phyloP scores from a whole-genome alignment of 2,888 invertebrate genomes.

The Zelleria hepariella region DNA sequence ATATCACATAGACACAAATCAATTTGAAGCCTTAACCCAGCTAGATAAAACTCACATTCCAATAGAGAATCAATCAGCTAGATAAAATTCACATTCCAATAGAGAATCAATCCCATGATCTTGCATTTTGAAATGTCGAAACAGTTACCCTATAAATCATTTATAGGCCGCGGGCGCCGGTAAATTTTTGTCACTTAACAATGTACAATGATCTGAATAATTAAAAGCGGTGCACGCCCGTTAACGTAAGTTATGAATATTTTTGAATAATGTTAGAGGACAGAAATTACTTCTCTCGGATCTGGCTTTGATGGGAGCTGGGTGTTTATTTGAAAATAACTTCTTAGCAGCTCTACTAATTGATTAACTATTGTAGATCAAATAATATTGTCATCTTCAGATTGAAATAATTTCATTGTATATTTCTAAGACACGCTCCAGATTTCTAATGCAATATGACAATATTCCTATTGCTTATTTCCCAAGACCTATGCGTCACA shows the following conservation, averaged over 20 bases:
- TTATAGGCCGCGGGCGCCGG: slow-evolving; percentile 45
- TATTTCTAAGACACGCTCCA: neutral
- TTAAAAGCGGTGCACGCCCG: slow-evolving; percentile 32
- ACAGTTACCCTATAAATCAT: slow-evolving; percentile 62
- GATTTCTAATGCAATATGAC: neutral
- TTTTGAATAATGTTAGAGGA: slow-evolving; percentile 16
- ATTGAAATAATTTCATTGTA: neutral
- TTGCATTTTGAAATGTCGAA: slow-evolving; percentile 45
- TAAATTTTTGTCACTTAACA: slow-evolving; percentile 52
- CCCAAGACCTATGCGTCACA: slow-evolving; percentile 17
- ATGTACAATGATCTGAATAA: slow-evolving; percentile 47
- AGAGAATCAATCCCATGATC: slow-evolving; percentile 28
- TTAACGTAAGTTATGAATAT: slow-evolving; percentile 27
- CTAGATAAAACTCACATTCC: slow-evolving; percentile 29
- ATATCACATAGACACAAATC: neutral
- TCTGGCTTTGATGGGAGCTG: neutral
- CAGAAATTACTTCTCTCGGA: neutral
- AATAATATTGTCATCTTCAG: neutral
- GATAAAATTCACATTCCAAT: slow-evolving; percentile 29
- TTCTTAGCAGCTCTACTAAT: neutral
- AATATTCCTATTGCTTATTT: neutral
- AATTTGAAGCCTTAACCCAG: neutral
- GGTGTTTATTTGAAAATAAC: neutral
- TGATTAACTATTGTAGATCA: neutral
- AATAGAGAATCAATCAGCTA: slow-evolving; percentile 15